A percentile compares a stretch with the other conserved stretches of the same genome.
phyloP scores from a whole-genome alignment of 1,140 invertebrate species.

The Drusus annulatus region DNA sequence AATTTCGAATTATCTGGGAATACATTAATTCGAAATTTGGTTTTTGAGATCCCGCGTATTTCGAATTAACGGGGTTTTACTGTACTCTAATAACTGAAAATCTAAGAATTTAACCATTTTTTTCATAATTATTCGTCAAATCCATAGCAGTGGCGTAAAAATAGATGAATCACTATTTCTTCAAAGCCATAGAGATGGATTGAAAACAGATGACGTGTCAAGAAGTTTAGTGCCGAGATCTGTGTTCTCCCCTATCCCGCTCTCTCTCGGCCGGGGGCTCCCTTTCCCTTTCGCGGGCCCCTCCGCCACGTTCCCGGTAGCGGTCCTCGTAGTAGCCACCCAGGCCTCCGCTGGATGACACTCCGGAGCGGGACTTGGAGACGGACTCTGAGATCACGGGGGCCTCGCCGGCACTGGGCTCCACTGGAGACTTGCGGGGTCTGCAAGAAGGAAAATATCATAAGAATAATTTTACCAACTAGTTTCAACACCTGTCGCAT shows the following conservation, averaged over 20 bases:
- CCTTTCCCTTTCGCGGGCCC: slow-evolving; percentile 79
- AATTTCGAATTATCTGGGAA: too few relatives aligned
- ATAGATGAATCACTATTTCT: too few relatives aligned
- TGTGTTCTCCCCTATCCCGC: slow-evolving; percentile 79
- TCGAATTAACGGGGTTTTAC: too few relatives aligned
- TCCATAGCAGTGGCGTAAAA: too few relatives aligned
- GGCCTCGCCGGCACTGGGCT: slow-evolving; percentile 65
- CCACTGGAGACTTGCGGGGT: slow-evolving; percentile 74
- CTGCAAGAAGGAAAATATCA: slow-evolving; percentile 61
- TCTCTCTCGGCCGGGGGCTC: slow-evolving; percentile 74
- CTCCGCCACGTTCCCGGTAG: slow-evolving; percentile 81
- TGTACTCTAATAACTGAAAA: too few relatives aligned
- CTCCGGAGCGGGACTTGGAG: slow-evolving; percentile 74
- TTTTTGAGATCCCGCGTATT: too few relatives aligned
- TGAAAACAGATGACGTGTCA: not conserved
- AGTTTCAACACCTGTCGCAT: too few relatives aligned
- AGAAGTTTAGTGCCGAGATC: slow-evolving; percentile 77
- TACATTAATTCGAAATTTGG: too few relatives aligned
- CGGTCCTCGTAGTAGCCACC: slow-evolving; percentile 86
- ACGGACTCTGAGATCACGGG: slow-evolving; percentile 68
- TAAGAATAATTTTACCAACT: too few relatives aligned
- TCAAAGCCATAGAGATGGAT: too few relatives aligned
- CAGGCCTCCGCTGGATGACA: slow-evolving; percentile 70
- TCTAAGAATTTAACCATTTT: too few relatives aligned
- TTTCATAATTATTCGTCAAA: too few relatives aligned